Evolutionary conservation across 1,140 invertebrate species (phyloP).

Genomic region (Trichonephila clavata): DNA sequence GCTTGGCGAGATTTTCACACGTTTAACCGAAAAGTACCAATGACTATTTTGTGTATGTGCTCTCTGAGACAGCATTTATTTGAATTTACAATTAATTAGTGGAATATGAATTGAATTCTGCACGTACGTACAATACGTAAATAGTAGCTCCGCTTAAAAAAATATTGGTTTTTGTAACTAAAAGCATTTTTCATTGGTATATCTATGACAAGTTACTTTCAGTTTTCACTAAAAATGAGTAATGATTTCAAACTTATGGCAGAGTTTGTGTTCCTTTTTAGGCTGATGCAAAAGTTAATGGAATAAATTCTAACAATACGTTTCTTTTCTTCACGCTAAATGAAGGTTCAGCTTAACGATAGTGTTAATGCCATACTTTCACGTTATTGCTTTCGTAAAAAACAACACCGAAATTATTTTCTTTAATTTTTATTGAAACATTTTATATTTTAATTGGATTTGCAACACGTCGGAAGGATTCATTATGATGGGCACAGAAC

Average conservation of each 20-base stretch:
- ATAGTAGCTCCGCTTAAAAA: too few relatives aligned
- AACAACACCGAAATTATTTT: neutral
- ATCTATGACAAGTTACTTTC: neutral
- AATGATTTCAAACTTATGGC: neutral
- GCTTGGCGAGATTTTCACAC: too few relatives aligned
- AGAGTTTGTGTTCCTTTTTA: neutral
- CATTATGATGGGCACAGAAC: neutral
- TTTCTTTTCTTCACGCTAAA: neutral
- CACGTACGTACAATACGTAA: too few relatives aligned
- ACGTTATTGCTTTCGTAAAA: neutral
- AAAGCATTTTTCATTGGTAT: neutral
- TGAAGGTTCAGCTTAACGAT: neutral
- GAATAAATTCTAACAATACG: neutral
- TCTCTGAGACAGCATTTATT: too few relatives aligned
- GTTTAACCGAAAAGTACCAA: too few relatives aligned
- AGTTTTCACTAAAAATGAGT: neutral
- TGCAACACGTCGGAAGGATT: neutral
- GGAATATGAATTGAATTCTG: too few relatives aligned
- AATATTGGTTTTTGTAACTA: too few relatives aligned
- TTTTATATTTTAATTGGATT: neutral
- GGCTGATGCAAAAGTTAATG: neutral
- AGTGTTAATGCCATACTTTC: neutral
- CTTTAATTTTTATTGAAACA: slow-evolving; percentile 21
- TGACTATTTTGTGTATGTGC: too few relatives aligned
- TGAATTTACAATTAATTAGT: too few relatives aligned